Evolutionary conservation across 1,140 invertebrate species (phyloP), one percentile per base, ranked within the genome.

Genomic region (Pseudomyrmex gracilis): DNA sequence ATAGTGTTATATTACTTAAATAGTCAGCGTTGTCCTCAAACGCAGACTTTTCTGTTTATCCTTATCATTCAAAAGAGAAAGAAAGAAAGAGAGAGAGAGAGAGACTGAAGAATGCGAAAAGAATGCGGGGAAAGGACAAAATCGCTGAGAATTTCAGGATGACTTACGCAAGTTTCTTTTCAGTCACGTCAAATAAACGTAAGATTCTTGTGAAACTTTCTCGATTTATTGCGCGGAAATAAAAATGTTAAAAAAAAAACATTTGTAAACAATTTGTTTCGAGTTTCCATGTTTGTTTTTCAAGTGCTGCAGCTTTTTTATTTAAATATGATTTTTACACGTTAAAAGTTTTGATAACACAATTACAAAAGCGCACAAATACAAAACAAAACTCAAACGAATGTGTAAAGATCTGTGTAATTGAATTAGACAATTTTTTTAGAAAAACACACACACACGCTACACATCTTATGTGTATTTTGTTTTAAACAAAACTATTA

Each of bases 311-410:
- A 24, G 43, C 20, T 70, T 45, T 71, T 57, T 71, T 15, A n/a
- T 34, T 34, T 34, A 34, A 55, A 78, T 22, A n/a, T 15, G n/a
- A 80, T 60, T 80, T 78, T 45, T 58, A 15, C 12, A 70, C 10
- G 12, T 15, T 17, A 22, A 15, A 0, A 15, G 43, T 77, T 77
- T 68, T 34, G 34, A 34, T 20, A 64, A 47, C 63, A 24, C 17
- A 17, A 3, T n/a, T 57, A 47, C 53, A 57, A 70, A 20, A 4
- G 20, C 9, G 12, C 22, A 24, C 58, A 80, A 80, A 80, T 60
- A 80, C 58, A 15, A 58, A 49, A 71, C 15, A 4, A 22, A n/a
- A 17, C 24, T 57, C 34, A 34, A 34, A 34, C 34, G 34, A 7
- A 34, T 34, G 13, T 4, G 15, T 71, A 3, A 12, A 47, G 45